Base-by-base conservation (phyloP, 2,888 invertebrate genomes). In the Melanostoma mellinum region DNA sequence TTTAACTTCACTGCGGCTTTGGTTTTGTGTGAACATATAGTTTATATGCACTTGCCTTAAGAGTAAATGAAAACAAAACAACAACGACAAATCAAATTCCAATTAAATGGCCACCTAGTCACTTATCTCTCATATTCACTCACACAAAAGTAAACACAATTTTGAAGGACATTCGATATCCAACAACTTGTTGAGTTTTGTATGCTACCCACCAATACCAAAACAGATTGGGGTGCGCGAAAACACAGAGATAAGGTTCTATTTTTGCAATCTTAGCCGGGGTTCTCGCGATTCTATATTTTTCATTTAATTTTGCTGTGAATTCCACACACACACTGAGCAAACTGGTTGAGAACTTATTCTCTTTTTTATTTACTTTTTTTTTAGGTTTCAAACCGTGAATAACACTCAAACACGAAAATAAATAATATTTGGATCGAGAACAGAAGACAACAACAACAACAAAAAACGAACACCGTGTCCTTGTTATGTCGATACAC, bases 211-310 rank as follows among this genome's bases (percentile, higher is more conserved):
- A 63, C 38, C 32, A 42, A 44, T 48, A 65, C 55, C 63, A 35
- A 52, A 63, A 58, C 65, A 74, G 32, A 65, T 56, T 46, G 56
- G 46, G 42, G 68, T 75, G 69, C 77, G 67, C 63, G 44, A 77
- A 67, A 71, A 75, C 40, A 44, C 6, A 58, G 20, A 72, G 81
- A 82, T 82, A 77, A 82, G 67, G 68, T 82, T 82, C 67, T 81
- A 76, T 76, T 76, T 76, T 81, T 81, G 77, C 67, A 80, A 74
- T 68, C 63, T 56, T 65, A 58, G 35, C 42, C 63, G 71, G 42
- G 72, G 58, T 65, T 77, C 61, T 52, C 52, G 46, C 6, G 6
- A 3, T n/a, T 38, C 68, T 50, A 20, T 20, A 20, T 72, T 60
- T 10, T 42, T 35, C 38, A 67, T 20, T 72, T 56, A n/a, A 40